phyloP scores from a whole-genome alignment of 1,140 invertebrate species.

The Anthonomus grandis region DNA sequence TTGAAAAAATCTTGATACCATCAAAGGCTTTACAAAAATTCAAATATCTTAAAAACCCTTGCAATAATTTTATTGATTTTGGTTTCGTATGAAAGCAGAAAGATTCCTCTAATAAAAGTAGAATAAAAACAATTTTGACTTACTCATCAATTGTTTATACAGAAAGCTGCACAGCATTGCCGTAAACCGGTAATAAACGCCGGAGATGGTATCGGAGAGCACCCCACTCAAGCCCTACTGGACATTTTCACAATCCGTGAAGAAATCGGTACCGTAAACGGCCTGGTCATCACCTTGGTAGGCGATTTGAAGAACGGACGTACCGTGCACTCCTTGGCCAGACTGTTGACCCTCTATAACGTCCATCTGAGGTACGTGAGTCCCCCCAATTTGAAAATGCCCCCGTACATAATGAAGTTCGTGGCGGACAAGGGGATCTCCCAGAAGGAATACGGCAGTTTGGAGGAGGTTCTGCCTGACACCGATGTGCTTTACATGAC shows the following conservation, averaged over 20 bases:
- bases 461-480: constrained; percentile 84
- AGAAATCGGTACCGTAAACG: constrained; percentile 98
- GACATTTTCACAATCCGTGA: constrained; percentile 98
- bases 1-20: no score
- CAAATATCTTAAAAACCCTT: no score
- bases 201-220: constrained; percentile 96
- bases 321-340: constrained; percentile 96
- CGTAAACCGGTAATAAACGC: constrained; percentile 94
- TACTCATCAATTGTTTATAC: constrained; percentile 16
- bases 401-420: constrained; percentile 76
- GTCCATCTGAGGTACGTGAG: constrained; percentile 88
- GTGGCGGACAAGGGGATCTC: constrained; percentile 72
- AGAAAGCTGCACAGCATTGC: constrained; percentile 77
- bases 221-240: constrained; percentile 96
- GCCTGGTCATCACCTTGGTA: constrained; percentile 87
- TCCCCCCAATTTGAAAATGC: constrained; percentile 85
- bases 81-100: no score
- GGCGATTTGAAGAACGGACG: constrained; percentile 97
- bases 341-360: constrained; percentile 86
- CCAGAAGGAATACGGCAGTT: constrained; percentile 68
- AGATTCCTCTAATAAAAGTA: no score
- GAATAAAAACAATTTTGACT: no score
- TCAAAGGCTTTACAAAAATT: no score
- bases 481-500: constrained; percentile 99
- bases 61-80: no score